phyloP scores from a whole-genome alignment of 2,113 vertebrate species.

The Oncorhynchus tshawytscha region DNA sequence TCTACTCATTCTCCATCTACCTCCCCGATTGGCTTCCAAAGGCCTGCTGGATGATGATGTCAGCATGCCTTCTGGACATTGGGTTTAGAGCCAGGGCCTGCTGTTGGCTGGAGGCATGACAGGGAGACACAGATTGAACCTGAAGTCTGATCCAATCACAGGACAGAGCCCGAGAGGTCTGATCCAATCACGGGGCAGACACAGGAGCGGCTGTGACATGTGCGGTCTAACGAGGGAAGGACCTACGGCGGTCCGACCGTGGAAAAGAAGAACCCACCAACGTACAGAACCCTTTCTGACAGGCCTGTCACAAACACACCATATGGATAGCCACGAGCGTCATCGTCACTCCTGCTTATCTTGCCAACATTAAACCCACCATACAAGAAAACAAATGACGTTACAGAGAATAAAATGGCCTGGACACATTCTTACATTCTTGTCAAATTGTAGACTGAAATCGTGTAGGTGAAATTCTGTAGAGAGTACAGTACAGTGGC shows the following conservation, averaged over 20 bases:
- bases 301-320: constrained; percentile 20
- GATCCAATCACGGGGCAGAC: constrained; percentile 37
- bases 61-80: constrained; percentile 56
- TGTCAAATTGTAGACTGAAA: background rate
- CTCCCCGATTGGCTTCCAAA: constrained; percentile 64
- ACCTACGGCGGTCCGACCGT: background rate
- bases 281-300: background rate
- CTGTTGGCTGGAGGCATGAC: constrained; percentile 22
- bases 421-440: background rate
- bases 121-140: constrained; percentile 36
- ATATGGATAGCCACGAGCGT: background rate
- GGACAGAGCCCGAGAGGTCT: constrained; percentile 29
- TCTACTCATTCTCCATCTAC: constrained; percentile 41
- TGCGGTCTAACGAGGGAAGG: constrained; percentile 33
- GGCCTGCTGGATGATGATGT: constrained; percentile 63
- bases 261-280: constrained; percentile 22
- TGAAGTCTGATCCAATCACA: constrained; percentile 45
- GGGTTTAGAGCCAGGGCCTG: constrained; percentile 30
- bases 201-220: constrained; percentile 31
- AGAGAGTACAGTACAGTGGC: constrained; percentile 38
- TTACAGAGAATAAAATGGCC: background rate
- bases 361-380: background rate
- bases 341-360: background rate
- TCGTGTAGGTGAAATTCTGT: constrained; percentile 18
- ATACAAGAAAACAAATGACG: background rate